phyloP scores from a whole-genome alignment of 2,797 vertebrate species.

The Gorsachius magnificus region DNA sequence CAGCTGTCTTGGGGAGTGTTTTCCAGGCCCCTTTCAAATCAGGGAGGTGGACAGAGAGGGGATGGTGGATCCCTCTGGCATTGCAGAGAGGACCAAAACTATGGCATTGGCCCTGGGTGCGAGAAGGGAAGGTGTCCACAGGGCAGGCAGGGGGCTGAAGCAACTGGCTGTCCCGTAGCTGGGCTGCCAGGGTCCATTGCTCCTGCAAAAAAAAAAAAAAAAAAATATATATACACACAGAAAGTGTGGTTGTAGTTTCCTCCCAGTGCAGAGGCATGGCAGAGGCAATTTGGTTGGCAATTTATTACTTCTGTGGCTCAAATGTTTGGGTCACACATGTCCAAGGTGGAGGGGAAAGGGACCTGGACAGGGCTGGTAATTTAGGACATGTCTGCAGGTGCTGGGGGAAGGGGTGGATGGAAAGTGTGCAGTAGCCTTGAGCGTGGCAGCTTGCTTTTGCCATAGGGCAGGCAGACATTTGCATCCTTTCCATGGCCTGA shows the following conservation, averaged over 20 bases:
- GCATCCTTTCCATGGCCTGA: not conserved
- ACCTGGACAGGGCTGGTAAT: not conserved
- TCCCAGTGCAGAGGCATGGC: accelerated
- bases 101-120: not conserved
- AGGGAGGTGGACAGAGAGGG: not conserved
- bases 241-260: not conserved
- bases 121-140: accelerated
- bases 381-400: not conserved
- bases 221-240: not conserved
- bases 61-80: no score
- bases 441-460: not conserved
- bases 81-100: not conserved
- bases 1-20: no score
- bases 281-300: not conserved
- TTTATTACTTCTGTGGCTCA: not conserved
- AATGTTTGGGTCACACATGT: no score
- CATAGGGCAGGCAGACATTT: accelerated
- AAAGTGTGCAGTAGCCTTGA: accelerated
- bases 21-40: not conserved
- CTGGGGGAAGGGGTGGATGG: not conserved
- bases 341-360: not conserved
- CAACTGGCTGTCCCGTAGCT: accelerated
- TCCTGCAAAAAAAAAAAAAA: not conserved
- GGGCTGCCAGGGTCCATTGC: not conserved
- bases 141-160: no score